phyloP scores from a whole-genome alignment of 2,113 vertebrate species.

The Onychostoma macrolepis region DNA sequence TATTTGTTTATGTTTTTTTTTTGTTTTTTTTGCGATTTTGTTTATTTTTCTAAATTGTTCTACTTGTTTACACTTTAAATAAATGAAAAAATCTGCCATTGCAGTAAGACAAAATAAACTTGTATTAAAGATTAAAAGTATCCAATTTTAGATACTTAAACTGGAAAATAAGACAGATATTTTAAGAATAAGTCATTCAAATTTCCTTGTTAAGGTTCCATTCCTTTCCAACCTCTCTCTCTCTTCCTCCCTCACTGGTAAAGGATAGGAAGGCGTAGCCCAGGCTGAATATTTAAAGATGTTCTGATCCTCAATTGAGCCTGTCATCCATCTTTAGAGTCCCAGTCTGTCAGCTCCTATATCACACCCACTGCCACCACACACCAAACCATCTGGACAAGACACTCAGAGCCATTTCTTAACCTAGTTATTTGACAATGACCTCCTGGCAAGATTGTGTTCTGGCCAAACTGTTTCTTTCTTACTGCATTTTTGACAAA shows the following conservation, averaged over 20 bases:
- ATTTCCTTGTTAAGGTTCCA: background rate
- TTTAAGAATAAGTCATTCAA: background rate
- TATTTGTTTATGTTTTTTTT: too few relatives aligned
- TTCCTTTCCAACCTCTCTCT: background rate
- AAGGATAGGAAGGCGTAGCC: slow-evolving; percentile 32
- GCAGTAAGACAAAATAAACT: too few relatives aligned
- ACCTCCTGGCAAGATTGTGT: background rate
- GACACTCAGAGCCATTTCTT: background rate
- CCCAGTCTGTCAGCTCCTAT: slow-evolving; percentile 2
- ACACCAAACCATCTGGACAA: slow-evolving; percentile 21
- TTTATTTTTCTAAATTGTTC: too few relatives aligned
- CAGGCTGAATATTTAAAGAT: slow-evolving; percentile 69
- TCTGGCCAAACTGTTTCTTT: slow-evolving; percentile 20
- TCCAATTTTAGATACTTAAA: background rate
- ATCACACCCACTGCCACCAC: slow-evolving; percentile 15
- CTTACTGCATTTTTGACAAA: background rate
- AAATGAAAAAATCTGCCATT: too few relatives aligned
- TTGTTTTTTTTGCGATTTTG: too few relatives aligned
- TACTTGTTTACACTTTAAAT: too few relatives aligned
- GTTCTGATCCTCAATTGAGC: slow-evolving; percentile 61
- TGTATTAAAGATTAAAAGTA: too few relatives aligned
- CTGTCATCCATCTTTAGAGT: slow-evolving; percentile 53
- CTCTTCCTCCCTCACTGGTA: background rate
- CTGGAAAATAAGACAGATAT: background rate
- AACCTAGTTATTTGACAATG: slow-evolving; percentile 5